Percentiles rank a stretch among this genome's conserved stretches.
Conservation (phyloP, 2,888 invertebrate species). For the Volucella inflata region DNA sequence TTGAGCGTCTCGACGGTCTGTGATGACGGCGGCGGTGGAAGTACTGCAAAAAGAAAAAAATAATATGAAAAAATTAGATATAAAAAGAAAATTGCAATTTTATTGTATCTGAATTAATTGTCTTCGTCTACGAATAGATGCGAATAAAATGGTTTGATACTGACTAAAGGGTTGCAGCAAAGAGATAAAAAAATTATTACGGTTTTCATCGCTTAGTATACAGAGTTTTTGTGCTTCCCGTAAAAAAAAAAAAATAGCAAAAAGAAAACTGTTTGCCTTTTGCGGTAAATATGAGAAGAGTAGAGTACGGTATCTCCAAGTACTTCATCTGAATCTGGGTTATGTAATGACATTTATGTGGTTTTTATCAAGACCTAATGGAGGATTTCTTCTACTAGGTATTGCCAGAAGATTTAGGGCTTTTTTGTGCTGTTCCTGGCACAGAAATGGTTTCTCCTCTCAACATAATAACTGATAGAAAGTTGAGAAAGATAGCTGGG, state of each 20-base stretch:
- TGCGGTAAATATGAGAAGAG: conserved; percentile 26
- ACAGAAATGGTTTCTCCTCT: conserved; percentile 39
- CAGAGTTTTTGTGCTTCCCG: conserved; percentile 34
- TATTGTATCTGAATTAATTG: conserved; percentile 70
- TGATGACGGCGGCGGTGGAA: conserved; percentile 81
- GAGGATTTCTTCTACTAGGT: conserved; percentile 41
- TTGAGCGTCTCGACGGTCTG: conserved; percentile 78
- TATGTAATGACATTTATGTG: conserved; percentile 66
- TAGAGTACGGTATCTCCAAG: conserved; percentile 1
- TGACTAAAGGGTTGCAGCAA: not conserved
- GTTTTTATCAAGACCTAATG: conserved; percentile 44
- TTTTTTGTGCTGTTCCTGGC: conserved; percentile 22
- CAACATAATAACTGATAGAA: conserved; percentile 48
- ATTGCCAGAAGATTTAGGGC: conserved; percentile 32
- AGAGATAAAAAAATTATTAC: conserved; percentile 22
- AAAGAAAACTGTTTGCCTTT: not conserved
- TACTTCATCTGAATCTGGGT: conserved; percentile 61
- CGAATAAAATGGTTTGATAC: not conserved
- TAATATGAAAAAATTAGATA: conserved; percentile 55
- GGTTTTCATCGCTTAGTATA: conserved; percentile 43
- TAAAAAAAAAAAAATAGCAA: not conserved
- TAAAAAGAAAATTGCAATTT: conserved; percentile 33
- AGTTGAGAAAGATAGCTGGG: conserved; percentile 24
- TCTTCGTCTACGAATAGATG: not conserved
- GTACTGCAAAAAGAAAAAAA: conserved; percentile 81